Base-by-base conservation (phyloP, 2,888 invertebrate genomes). In the Diarsia mendica region DNA sequence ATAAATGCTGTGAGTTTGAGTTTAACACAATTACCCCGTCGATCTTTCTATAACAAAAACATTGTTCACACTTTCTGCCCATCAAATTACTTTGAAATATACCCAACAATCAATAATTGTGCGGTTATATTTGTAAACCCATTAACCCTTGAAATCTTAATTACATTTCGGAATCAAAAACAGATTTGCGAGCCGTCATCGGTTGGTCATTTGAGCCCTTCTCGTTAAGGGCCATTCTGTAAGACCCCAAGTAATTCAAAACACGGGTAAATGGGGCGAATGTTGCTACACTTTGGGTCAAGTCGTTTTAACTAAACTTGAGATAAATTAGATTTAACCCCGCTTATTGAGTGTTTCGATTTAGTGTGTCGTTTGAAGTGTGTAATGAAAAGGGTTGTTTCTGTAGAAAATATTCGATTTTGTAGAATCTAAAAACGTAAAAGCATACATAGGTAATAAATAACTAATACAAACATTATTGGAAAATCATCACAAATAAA, bases 131-230 rank as follows among this genome's bases (percentile, higher is more conserved):
- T 67, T 74, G 60, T 61, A 49, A 23, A 20, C 33, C 20, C 39
- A 39, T 61, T 49, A 55, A 72, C 63, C 63, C 61, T 67, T 63
- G 63, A 58, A 76, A 74, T 28, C 58, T 46, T 63, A 65, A 74
- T 67, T 75, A 76, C 61, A 58, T 53, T 61, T 58, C 51, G 44
- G 74, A 87, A 81, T 78, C 75, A 84, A 84, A 86, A 77, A 73
- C 71, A 69, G 71, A 85, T 86, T 84, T 77, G 58, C 61, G 8
- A 46, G 39, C 9, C 33, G 61, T 46, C 67, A 72, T 74, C 23
- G 11, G 20, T 44, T 81, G 66, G 75, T 74, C 77, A 82, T 76
- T 87, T 80, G 53, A 65, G 23, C 51, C 44, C 11, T 48, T 48
- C 72, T 80, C 77, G 70, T 84, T 80, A 77, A 60, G 58, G 28